Conservation (phyloP, 2,888 invertebrate species). For the Thereva unica region DNA sequence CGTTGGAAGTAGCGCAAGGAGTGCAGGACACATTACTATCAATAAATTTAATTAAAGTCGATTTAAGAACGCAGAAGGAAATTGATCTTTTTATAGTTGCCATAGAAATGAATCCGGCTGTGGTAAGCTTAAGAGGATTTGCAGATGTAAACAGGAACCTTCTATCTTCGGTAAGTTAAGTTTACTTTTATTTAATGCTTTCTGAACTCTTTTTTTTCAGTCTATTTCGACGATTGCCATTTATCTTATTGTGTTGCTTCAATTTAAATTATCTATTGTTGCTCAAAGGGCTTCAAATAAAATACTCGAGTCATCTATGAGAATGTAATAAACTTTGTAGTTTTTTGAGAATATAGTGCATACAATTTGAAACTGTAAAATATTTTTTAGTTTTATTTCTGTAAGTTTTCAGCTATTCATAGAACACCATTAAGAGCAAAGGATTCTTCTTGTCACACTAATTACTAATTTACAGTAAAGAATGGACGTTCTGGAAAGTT, state of each 20-base stretch:
- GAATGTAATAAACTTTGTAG: not conserved
- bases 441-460: no score
- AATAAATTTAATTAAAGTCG: constrained; percentile 64
- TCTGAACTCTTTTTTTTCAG: constrained; percentile 55
- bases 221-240: constrained; percentile 68
- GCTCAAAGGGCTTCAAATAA: constrained; percentile 17
- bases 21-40: constrained; percentile 66
- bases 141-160: constrained; percentile 68
- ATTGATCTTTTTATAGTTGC: constrained; percentile 71
- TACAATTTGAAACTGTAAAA: no score
- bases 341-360: no score
- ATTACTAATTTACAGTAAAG: no score
- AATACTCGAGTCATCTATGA: not conserved
- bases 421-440: no score
- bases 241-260: constrained; percentile 68
- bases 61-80: constrained; percentile 67
- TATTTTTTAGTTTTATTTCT: no score
- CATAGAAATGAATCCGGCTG: constrained; percentile 72
- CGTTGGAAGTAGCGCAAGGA: constrained; percentile 66
- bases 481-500: no score
- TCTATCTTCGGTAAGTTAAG: constrained; percentile 62
- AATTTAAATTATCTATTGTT: constrained; percentile 65
- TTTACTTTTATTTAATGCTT: constrained; percentile 10
- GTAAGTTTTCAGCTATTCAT: no score
- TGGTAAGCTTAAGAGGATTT: constrained; percentile 69